Evolutionary conservation across 2,888 invertebrate species (phyloP).

Genomic region (Volucella inflata): DNA sequence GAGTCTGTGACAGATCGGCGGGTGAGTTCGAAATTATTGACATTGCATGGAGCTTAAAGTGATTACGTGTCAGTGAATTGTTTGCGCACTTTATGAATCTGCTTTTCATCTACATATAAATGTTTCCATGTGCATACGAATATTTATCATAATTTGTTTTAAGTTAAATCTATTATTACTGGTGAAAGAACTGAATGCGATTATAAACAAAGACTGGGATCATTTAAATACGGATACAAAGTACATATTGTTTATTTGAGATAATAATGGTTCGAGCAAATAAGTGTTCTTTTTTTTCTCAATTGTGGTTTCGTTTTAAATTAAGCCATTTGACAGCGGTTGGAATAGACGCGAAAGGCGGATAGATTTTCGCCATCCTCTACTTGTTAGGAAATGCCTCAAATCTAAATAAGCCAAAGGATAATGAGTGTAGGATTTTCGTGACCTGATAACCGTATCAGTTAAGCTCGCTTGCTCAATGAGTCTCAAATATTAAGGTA

Average conservation of each 20-base stretch:
- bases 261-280: slow-evolving; percentile 24
- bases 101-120: slow-evolving; percentile 20
- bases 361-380: no score
- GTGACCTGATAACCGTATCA: no score
- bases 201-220: slow-evolving; percentile 56
- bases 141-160: slow-evolving; percentile 58
- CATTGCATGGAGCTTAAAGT: slow-evolving; percentile 57
- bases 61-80: slow-evolving; percentile 58
- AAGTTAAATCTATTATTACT: slow-evolving; percentile 62
- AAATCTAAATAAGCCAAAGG: no score
- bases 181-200: slow-evolving; percentile 55
- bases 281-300: slow-evolving; percentile 31
- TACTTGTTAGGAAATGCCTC: no score
- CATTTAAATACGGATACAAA: slow-evolving; percentile 51
- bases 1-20: background rate
- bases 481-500: no score
- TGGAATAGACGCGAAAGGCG: background rate
- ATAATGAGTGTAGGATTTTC: no score
- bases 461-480: no score
- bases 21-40: slow-evolving; percentile 51
- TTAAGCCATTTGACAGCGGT: slow-evolving; percentile 17
- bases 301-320: slow-evolving; percentile 54
- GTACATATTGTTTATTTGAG: slow-evolving; percentile 53
- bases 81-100: slow-evolving; percentile 33
- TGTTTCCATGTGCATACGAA: background rate